phyloP scores from a whole-genome alignment of 2,888 invertebrate species.

The Erynnis tages region DNA sequence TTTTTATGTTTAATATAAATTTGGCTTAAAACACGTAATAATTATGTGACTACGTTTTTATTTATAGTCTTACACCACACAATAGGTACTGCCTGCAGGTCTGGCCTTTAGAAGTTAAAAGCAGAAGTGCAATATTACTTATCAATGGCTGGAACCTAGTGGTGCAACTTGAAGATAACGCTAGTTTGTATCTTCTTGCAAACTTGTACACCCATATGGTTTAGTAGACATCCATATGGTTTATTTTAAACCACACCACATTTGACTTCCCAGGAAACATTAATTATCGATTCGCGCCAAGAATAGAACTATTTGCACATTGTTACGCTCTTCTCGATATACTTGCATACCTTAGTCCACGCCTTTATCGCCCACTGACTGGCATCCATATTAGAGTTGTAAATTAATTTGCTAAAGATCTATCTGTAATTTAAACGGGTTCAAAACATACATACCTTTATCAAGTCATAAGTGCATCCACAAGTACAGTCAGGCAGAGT shows the following conservation, averaged over 20 bases:
- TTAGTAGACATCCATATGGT: constrained; percentile 30
- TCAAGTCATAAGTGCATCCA: background rate
- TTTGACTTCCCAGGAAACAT: constrained; percentile 32
- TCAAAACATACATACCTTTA: constrained; percentile 4
- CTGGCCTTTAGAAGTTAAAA: no score
- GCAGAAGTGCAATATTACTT: no score
- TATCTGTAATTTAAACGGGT: background rate
- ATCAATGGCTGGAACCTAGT: no score
- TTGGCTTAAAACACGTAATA: no score
- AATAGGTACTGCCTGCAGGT: no score
- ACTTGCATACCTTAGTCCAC: background rate
- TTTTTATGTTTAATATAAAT: no score
- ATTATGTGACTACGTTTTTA: no score
- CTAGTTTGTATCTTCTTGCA: no score
- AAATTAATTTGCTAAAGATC: background rate
- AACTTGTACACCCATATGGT: no score
- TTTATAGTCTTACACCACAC: no score
- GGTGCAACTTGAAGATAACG: no score
- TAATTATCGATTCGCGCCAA: constrained; percentile 36
- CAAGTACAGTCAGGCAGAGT: no score
- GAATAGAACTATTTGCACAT: constrained; percentile 33
- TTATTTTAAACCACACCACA: constrained; percentile 34
- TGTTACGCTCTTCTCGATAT: background rate
- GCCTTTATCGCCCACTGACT: constrained; percentile 1
- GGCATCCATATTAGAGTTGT: background rate